Percentiles rank a stretch among this genome's conserved stretches.
Evolutionary conservation across 2,797 vertebrate genomes (phyloP).

Genomic region (Sebastes elongatus): DNA sequence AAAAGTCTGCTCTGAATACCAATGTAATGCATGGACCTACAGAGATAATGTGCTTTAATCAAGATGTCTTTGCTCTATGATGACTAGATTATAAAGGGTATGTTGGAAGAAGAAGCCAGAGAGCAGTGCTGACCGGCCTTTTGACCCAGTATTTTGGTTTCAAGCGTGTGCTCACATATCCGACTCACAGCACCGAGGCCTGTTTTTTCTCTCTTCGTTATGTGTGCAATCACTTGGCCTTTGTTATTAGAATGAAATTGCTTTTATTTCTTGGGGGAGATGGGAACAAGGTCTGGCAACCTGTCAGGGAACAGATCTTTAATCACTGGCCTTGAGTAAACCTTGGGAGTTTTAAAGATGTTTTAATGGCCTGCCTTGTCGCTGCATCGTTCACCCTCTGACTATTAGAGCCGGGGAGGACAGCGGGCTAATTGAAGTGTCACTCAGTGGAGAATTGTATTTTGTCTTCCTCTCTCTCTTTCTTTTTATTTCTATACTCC

Average conservation of each 20-base stretch:
- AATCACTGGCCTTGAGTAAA: slow-evolving; percentile 68
- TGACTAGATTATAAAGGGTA: not conserved
- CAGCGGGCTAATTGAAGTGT: slow-evolving; percentile 71
- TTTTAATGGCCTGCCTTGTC: slow-evolving; percentile 71
- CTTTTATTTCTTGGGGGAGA: slow-evolving; percentile 54
- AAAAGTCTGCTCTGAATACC: not conserved
- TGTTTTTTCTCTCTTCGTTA: slow-evolving; percentile 7
- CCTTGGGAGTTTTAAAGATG: slow-evolving; percentile 61
- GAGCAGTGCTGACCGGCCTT: not conserved
- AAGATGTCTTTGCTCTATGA: not conserved
- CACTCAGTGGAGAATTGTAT: slow-evolving; percentile 57
- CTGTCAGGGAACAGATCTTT: slow-evolving; percentile 53
- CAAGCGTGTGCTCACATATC: not conserved
- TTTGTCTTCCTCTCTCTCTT: slow-evolving; percentile 20
- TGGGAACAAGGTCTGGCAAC: slow-evolving; percentile 44
- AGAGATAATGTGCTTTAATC: not conserved
- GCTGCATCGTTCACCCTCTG: slow-evolving; percentile 43
- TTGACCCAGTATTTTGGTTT: not conserved
- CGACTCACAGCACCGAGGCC: not conserved
- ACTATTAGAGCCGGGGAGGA: slow-evolving; percentile 53
- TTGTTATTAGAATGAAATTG: slow-evolving; percentile 56
- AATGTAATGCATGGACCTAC: not conserved
- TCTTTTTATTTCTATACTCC: not conserved
- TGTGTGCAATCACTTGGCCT: slow-evolving; percentile 37
- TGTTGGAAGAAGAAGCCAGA: not conserved